These are phyloP conservation scores for Cyphomyrus discorhynchus DNA, from an alignment of 2,113 vertebrate species.

Conservation along the genomic window DNA sequence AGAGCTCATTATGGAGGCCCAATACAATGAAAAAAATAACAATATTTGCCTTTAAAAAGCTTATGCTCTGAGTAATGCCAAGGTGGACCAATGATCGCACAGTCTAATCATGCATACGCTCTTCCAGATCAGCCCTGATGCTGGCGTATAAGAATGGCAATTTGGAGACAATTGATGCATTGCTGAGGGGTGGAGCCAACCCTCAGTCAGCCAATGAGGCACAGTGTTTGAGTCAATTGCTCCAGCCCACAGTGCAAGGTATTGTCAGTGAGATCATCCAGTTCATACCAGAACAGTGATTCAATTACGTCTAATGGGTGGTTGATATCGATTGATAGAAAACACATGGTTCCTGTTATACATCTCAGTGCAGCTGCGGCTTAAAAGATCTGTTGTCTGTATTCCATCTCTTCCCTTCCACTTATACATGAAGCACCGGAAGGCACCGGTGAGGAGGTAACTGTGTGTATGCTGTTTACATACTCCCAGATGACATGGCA, in stretches of 20 bases:
- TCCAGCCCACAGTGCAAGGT: neutral
- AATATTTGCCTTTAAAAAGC: neutral
- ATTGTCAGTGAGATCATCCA: neutral
- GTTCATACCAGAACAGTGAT: neutral
- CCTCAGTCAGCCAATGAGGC: conserved; percentile 59
- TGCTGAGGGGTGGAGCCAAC: conserved; percentile 72
- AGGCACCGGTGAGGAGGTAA: neutral
- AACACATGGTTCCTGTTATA: neutral
- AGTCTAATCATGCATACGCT: neutral
- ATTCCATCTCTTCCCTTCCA: neutral
- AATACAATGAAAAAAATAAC: neutral
- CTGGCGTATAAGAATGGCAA: conserved; percentile 81
- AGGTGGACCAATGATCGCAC: neutral
- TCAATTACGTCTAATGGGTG: neutral
- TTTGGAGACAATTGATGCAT: conserved; percentile 70
- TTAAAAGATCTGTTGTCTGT: neutral
- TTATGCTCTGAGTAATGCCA: neutral
- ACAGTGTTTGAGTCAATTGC: neutral
- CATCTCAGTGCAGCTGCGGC: neutral
- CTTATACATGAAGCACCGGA: neutral
- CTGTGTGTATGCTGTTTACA: neutral
- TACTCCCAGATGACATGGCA: neutral
- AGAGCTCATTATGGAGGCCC: neutral
- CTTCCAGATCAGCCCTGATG: conserved; percentile 81
- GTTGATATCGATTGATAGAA: neutral